These are phyloP conservation scores for Drosophila emarginata DNA, from an alignment of 2,888 invertebrate species.

Conservation along the genomic window DNA sequence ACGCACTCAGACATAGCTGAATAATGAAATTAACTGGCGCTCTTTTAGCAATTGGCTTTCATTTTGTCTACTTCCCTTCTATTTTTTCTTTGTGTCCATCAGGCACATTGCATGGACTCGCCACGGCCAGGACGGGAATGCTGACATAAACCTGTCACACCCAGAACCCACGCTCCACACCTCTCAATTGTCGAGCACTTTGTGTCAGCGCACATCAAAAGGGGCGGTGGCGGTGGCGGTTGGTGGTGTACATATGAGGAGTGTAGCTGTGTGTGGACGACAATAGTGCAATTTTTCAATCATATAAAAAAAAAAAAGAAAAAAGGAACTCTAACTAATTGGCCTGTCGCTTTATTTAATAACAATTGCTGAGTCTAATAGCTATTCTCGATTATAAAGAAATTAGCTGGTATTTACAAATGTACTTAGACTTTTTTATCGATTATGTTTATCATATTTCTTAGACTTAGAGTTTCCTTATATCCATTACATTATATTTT, in stretches of 20 bases:
- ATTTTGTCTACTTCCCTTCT: conserved; percentile 10
- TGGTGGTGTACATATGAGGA: conserved; percentile 6
- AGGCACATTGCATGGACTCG: conserved; percentile 20
- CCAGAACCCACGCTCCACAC: conserved; percentile 36
- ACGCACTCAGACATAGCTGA: conserved; percentile 46
- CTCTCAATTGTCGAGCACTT: conserved; percentile 52
- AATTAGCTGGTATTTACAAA: neutral
- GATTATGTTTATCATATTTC: no score
- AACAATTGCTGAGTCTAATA: neutral
- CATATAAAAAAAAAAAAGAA: conserved; percentile 8
- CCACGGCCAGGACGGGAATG: conserved; percentile 24
- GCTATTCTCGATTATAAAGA: neutral
- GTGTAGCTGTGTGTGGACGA: conserved; percentile 4
- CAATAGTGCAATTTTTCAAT: conserved; percentile 40
- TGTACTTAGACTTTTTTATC: no score
- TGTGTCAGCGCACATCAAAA: conserved; percentile 22
- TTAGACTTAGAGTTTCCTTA: no score
- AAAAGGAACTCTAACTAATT: conserved; percentile 22
- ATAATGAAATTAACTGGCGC: conserved; percentile 67
- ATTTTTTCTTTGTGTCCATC: conserved; percentile 8
- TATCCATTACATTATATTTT: no score
- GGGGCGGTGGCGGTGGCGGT: conserved; percentile 1
- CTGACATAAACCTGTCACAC: conserved; percentile 29
- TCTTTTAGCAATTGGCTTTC: conserved; percentile 40
- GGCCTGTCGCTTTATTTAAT: neutral